These are phyloP conservation scores for Avahi laniger DNA, from an alignment of 2,797 vertebrate genomes.

Conservation along the genomic window DNA sequence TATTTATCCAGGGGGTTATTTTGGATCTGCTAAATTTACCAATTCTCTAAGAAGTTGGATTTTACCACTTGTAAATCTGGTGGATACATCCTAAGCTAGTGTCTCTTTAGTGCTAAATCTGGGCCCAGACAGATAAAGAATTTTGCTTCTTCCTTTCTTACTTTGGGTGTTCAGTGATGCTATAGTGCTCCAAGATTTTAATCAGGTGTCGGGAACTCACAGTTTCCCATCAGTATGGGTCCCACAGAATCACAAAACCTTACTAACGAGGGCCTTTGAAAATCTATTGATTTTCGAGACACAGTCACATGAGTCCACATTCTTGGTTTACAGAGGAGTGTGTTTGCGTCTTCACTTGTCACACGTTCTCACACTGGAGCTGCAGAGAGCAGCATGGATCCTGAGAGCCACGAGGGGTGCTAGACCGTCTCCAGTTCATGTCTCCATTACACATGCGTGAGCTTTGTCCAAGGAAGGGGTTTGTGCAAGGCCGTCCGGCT, in stretches of 20 bases:
- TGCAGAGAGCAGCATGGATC: not conserved
- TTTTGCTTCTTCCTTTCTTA: not conserved
- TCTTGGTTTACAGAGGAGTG: not conserved
- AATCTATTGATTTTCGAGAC: not conserved
- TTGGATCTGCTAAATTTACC: not conserved
- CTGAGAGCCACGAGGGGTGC: not conserved
- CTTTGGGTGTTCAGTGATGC: not conserved
- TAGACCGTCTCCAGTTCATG: accelerated
- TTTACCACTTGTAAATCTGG: not conserved
- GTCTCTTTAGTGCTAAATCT: not conserved
- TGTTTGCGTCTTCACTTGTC: not conserved
- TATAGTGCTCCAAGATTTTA: not conserved
- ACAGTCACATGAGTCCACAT: not conserved
- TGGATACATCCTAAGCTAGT: not conserved
- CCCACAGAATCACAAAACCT: not conserved
- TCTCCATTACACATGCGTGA: accelerated
- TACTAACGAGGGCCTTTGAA: not conserved
- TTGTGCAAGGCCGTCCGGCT: too few species aligned
- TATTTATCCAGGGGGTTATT: not conserved
- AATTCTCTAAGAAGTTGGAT: not conserved
- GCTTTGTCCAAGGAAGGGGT: not conserved
- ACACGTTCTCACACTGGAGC: not conserved
- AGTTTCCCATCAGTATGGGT: not conserved
- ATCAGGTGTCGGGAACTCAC: not conserved
- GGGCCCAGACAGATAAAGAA: not conserved